Percentiles rank a stretch among this genome's conserved stretches.
Evolutionary conservation across 2,797 vertebrate species (phyloP).

Genomic region (Notolepis coatsorum): DNA sequence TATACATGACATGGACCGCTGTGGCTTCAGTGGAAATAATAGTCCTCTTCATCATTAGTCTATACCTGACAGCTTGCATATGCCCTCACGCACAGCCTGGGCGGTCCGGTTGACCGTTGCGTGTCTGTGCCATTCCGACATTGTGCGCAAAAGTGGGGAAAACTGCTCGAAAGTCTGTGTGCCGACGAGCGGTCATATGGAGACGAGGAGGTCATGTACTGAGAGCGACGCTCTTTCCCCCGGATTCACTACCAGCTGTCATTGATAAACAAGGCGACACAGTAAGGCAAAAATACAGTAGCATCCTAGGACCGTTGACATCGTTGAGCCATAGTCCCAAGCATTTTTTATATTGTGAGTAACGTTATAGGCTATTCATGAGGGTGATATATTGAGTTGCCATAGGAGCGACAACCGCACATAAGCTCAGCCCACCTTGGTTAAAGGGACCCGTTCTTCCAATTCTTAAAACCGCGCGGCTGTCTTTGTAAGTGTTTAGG

Average conservation of each 20-base stretch:
- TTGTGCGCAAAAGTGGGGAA: conserved; percentile 75
- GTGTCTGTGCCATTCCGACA: conserved; percentile 74
- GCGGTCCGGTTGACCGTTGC: conserved; percentile 64
- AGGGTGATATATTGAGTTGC: conserved; percentile 93
- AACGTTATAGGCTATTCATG: no score
- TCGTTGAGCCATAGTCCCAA: conserved; percentile 86
- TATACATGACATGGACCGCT: conserved; percentile 74
- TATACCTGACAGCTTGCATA: conserved; percentile 77
- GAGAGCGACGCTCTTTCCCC: conserved; percentile 69
- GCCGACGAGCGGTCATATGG: conserved; percentile 59
- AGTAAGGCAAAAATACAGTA: conserved; percentile 70
- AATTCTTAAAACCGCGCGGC: conserved; percentile 74
- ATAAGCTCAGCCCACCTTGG: conserved; percentile 88
- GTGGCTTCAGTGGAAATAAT: conserved; percentile 61
- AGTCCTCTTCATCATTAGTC: conserved; percentile 59
- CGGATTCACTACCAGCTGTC: conserved; percentile 66
- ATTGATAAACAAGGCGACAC: conserved; percentile 69
- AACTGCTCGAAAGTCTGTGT: conserved; percentile 78
- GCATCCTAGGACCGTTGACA: conserved; percentile 85
- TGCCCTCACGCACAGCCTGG: conserved; percentile 72
- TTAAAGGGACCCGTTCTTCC: conserved; percentile 76
- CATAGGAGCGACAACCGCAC: conserved; percentile 92
- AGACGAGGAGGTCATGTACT: conserved; percentile 77
- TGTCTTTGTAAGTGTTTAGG: conserved; percentile 46
- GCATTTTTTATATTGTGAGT: conserved; percentile 88